Evolutionary conservation across 2,797 vertebrate species (phyloP).

Genomic region (Erpetoichthys calabaricus): DNA sequence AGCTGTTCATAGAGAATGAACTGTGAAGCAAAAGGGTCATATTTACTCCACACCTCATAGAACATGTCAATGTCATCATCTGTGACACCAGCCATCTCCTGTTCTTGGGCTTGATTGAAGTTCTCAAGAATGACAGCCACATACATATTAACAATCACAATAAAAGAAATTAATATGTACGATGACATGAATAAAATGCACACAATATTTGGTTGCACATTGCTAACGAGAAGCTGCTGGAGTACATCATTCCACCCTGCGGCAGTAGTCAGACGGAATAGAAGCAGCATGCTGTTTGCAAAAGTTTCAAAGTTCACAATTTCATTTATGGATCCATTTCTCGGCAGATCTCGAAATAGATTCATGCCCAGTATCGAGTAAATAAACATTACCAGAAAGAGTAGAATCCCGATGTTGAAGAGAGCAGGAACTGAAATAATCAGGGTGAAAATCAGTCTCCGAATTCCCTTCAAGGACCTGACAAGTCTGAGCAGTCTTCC

Average conservation of each 20-base stretch:
- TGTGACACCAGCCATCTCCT: constrained; percentile 10
- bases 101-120: constrained; percentile 11
- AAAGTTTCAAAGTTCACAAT: constrained; percentile 15
- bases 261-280: constrained; percentile 11
- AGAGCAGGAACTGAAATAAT: constrained; percentile 11
- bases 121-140: constrained; percentile 14
- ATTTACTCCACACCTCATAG: constrained; percentile 11
- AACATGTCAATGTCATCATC: constrained; percentile 13
- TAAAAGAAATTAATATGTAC: constrained; percentile 6
- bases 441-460: constrained; percentile 12
- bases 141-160: constrained; percentile 13
- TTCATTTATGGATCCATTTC: constrained; percentile 6
- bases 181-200: constrained; percentile 7
- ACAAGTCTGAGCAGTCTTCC: constrained; percentile 8
- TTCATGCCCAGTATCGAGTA: constrained; percentile 12
- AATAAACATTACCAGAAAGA: constrained; percentile 12
- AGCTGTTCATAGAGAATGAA: constrained; percentile 9
- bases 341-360: constrained; percentile 9
- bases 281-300: constrained; percentile 12
- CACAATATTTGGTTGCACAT: constrained; percentile 2
- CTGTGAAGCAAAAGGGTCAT: constrained; percentile 7
- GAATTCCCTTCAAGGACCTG: constrained; percentile 8
- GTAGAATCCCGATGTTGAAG: constrained; percentile 9
- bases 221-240: constrained; percentile 1
- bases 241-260: constrained; percentile 12